Conservation (phyloP, 2,113 vertebrate species). For the Andinoacara biseriatus region DNA sequence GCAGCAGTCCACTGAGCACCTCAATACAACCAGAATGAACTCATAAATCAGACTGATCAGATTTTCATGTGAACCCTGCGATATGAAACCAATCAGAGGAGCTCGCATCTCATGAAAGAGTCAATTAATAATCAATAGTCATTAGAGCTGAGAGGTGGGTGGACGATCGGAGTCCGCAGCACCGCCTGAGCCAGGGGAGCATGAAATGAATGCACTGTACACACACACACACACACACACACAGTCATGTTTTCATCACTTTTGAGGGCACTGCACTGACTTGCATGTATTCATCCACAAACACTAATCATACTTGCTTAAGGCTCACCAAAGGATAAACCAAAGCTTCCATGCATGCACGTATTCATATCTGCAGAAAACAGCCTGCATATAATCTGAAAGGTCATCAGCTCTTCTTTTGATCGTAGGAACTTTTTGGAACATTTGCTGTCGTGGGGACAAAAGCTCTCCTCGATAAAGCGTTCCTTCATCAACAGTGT, state of each 20-base stretch:
- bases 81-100: conserved; percentile 57
- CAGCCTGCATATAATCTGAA: not conserved
- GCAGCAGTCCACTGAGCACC: conserved; percentile 22
- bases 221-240: conserved; percentile 2
- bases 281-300: not conserved
- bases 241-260: not conserved
- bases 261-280: not conserved
- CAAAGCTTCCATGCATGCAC: not conserved
- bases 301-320: not conserved
- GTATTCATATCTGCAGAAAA: not conserved
- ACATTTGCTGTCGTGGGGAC: not conserved
- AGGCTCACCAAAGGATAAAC: not conserved
- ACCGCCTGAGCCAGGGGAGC: conserved; percentile 32
- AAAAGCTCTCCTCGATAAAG: not conserved
- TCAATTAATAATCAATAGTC: conserved; percentile 67
- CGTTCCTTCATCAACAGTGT: too few relatives aligned
- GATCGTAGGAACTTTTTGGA: not conserved
- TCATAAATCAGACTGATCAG: conserved; percentile 29
- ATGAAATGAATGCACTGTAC: conserved; percentile 58
- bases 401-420: not conserved
- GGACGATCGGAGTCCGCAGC: conserved; percentile 29
- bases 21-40: conserved; percentile 37
- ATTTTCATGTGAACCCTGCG: conserved; percentile 45
- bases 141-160: conserved; percentile 48
- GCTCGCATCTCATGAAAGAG: conserved; percentile 40